Evolutionary conservation across 1,140 invertebrate species (phyloP).

Genomic region (Trichoplusia ni): DNA sequence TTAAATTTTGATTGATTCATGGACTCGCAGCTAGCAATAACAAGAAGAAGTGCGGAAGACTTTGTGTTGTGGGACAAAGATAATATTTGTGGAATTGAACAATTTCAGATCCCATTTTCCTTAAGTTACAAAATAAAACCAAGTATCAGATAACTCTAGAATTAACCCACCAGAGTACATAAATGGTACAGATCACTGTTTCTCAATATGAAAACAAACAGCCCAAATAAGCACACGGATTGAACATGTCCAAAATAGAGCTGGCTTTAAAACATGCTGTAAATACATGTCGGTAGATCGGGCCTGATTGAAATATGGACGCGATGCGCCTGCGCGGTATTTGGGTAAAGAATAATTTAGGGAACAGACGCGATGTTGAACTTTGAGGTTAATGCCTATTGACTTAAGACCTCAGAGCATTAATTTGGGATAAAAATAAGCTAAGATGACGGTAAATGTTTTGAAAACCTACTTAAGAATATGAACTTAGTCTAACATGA

Average conservation of each 20-base stretch:
- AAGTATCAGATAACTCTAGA: conserved; percentile 37
- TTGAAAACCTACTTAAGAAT: too few species aligned
- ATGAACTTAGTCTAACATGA: too few species aligned
- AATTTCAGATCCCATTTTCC: neutral
- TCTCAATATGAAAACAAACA: conserved; percentile 57
- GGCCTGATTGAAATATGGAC: conserved; percentile 67
- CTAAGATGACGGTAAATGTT: too few species aligned
- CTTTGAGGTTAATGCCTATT: neutral
- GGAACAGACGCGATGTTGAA: conserved; percentile 2
- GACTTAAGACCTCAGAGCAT: neutral
- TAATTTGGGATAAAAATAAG: neutral
- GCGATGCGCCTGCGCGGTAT: conserved; percentile 49
- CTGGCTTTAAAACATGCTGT: conserved; percentile 57
- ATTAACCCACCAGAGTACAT: conserved; percentile 42
- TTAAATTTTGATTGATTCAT: too few species aligned
- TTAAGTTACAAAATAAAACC: neutral
- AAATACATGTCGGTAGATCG: conserved; percentile 68
- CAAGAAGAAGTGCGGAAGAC: neutral
- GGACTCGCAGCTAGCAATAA: too few species aligned
- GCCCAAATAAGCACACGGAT: conserved; percentile 63
- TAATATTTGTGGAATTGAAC: too few species aligned
- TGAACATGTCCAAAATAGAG: conserved; percentile 66
- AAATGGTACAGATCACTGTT: conserved; percentile 44
- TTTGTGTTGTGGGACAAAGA: neutral
- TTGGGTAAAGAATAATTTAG: conserved; percentile 43